Base-by-base conservation (phyloP, 1,140 invertebrate genomes). In the Pseudobourletiella spinata region DNA sequence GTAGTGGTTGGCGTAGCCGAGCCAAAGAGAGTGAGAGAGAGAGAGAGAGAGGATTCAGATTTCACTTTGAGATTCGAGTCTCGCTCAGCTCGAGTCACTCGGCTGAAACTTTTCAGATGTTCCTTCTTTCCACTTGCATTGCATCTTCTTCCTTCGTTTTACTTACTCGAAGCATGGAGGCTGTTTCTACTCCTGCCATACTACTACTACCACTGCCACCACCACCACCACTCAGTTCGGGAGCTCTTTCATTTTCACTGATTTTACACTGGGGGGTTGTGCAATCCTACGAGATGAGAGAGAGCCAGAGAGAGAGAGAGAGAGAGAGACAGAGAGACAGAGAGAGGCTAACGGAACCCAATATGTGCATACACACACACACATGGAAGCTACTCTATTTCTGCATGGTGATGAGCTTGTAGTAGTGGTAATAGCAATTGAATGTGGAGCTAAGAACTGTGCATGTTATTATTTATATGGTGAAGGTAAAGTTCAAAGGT, bases 11-110 rank as follows among this genome's bases (percentile, higher is more conserved):
- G 52, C 6, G 32, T 32, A 55, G 52, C 52, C 16, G 18, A 48
- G 46, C 46, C 28, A 24, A 26, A 30, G 22, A 52, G 52, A 55
- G 52, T 35, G 61, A 63, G 43, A 30, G 61, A 32, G 35, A 52
- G 56, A 63, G 43, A 30, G 61, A 32, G 35, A 52, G 56, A 48
- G 42, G 42, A 50, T 54, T 59, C 57, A 52, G 57, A 58, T 58
- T 63, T 63, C 61, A 63, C 30, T 52, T 63, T 63, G 61, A 63
- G 61, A 63, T 63, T 63, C 61, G 61, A 63, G 61, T 63, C 61
- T 58, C 61, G 61, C 61, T 57, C 59, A 50, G 56, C 59, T 63
- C 61, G 54, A 50, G 18, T 57, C 61, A 63, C 55, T 63, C 54
- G 56, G 18, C 55, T 59, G 61, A 63, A 63, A 63, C 61, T 63